A percentile compares a stretch with the other conserved stretches of the same genome.
phyloP scores from a whole-genome alignment of 2,797 vertebrate species.

The Alcedo atthis region DNA sequence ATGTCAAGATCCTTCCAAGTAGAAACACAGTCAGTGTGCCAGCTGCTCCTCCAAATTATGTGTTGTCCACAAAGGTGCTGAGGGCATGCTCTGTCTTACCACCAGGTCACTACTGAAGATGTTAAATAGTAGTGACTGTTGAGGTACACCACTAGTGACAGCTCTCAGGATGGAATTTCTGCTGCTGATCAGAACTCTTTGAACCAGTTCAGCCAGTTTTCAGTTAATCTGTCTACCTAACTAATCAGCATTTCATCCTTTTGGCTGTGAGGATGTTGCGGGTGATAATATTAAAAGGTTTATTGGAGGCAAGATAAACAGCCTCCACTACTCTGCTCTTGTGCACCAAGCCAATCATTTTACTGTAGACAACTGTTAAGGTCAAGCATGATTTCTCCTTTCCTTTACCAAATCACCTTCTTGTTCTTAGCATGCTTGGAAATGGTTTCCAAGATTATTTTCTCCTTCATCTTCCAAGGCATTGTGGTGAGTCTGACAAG shows the following conservation, averaged over 20 bases:
- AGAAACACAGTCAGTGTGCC: not conserved
- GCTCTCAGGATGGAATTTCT: not conserved
- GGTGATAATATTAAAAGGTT: not conserved
- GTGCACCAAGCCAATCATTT: not conserved
- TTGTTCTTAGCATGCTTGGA: not conserved
- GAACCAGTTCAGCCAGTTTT: not conserved
- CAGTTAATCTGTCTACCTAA: not conserved
- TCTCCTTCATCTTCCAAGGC: not conserved
- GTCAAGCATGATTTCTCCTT: not conserved
- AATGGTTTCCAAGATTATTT: not conserved
- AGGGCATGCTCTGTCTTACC: not conserved
- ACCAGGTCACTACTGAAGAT: not conserved
- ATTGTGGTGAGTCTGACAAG: not conserved
- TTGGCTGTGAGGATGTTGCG: not conserved
- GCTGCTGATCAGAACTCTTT: not conserved
- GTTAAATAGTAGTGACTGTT: not conserved
- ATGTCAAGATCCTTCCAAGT: not conserved
- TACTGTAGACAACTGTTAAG: not conserved
- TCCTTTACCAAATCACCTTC: not conserved
- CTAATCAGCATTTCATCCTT: not conserved
- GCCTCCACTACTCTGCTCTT: not conserved
- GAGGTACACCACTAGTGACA: too few species aligned
- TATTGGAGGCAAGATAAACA: not conserved
- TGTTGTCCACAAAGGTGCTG: not conserved
- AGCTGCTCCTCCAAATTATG: not conserved